Evolutionary conservation across 2,113 vertebrate genomes (phyloP).

Genomic region (Tringa solitaria): DNA sequence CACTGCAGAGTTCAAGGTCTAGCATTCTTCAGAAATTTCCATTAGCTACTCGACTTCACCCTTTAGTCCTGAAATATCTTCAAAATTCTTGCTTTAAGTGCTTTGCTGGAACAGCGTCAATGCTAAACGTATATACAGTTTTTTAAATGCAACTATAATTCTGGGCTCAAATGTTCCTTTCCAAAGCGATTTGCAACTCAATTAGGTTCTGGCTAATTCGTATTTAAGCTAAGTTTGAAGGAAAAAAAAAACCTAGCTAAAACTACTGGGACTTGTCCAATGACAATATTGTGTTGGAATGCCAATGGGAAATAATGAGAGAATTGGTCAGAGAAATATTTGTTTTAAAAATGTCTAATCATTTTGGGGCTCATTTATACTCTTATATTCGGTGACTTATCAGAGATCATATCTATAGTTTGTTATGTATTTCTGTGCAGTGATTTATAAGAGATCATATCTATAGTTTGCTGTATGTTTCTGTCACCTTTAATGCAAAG

Average conservation of each 20-base stretch:
- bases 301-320: neutral
- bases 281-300: neutral
- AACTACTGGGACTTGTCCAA: neutral
- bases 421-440: neutral
- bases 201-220: neutral
- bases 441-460: neutral
- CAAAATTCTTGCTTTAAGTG: neutral
- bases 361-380: neutral
- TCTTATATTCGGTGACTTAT: neutral
- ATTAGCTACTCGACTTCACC: neutral
- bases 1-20: neutral
- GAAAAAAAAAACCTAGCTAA: accelerated
- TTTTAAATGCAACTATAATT: slow-evolving; percentile 12
- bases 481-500: neutral
- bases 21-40: neutral
- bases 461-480: neutral
- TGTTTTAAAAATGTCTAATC: neutral
- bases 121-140: neutral
- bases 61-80: neutral
- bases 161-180: neutral
- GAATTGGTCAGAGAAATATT: neutral
- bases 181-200: slow-evolving; percentile 27
- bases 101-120: slow-evolving; percentile 9
- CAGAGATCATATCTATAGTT: neutral
- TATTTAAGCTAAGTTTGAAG: neutral